Percentiles rank a stretch among this genome's conserved stretches.
Conservation (phyloP, 2,113 vertebrate genomes). For the Aleadryas rufinucha region DNA sequence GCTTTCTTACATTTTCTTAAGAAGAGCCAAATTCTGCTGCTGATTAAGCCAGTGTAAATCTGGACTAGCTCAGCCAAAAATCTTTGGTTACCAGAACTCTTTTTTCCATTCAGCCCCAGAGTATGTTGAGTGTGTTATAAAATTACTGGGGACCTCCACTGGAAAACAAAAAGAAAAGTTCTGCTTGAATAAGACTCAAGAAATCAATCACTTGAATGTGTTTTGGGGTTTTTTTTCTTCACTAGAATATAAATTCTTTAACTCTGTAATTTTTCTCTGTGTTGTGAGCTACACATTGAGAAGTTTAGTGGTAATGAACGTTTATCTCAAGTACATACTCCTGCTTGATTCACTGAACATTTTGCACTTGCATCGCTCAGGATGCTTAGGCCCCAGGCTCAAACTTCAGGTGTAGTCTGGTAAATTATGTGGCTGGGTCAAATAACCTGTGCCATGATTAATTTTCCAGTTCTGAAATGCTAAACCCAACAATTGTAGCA, state of each 20-base stretch:
- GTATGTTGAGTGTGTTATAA: background rate
- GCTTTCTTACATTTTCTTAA: background rate
- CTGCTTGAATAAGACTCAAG: background rate
- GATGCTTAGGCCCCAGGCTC: background rate
- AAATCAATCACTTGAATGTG: background rate
- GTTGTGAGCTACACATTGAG: background rate
- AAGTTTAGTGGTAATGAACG: background rate
- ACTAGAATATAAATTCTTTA: background rate
- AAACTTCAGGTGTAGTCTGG: background rate
- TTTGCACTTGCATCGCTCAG: background rate
- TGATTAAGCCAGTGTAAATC: background rate
- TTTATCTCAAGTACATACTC: background rate
- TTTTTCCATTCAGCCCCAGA: background rate
- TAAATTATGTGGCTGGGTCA: background rate
- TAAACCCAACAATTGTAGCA: background rate
- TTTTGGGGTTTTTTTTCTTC: background rate
- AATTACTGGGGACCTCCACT: background rate
- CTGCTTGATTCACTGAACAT: background rate
- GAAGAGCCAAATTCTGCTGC: background rate
- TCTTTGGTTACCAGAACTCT: background rate
- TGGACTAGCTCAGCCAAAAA: background rate
- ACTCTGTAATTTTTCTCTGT: background rate
- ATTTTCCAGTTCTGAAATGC: background rate
- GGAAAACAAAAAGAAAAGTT: background rate
- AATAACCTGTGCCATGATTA: background rate